Base-by-base conservation (phyloP, 2,797 vertebrate genomes). In the Sebastes hubbsi region DNA sequence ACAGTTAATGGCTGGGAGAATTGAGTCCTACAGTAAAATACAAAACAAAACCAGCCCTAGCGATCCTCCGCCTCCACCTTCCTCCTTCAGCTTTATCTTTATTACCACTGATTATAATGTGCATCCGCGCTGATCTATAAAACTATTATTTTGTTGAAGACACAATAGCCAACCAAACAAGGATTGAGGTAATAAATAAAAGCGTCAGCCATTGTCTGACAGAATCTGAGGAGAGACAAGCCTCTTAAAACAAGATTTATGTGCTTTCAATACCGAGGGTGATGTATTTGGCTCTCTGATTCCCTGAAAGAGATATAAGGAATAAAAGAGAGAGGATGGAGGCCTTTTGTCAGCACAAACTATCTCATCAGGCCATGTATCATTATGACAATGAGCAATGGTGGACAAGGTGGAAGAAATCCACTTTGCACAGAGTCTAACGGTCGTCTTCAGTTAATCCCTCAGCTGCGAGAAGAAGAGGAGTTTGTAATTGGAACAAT, bases 291-390 rank as follows among this genome's bases (percentile, higher is more conserved):
- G 89, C 90, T 86, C 83, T 85, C 77, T 83, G 91, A 95, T 94
- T 92, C 91, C 72, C 89, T 95, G 93, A 95, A 95, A 95, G 93
- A 96, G 95, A 96, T 94, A 94, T 89, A 88, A 89, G 79, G 92
- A 94, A 95, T 95, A 94, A 95, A 95, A 89, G 92, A 82, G 76
- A 46, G 66, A 79, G 73, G 76, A 81, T 58, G 78, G 84, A 87
- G 75, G 85, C 70, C 94, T 94, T 95, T 95, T 95, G 95, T 96
- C 95, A 95, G 94, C 91, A 90, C 79, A 84, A 92, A 93, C 89
- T 78, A 88, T 90, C 91, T 89, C 89, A 93, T 94, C 91, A 88
- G 92, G 72, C 85, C 86, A 94, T 96, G 87, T 81, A 95, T 96
- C 95, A 96, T 95, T 88, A 93, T 95, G 93, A 95, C 94, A 94